Percentiles rank a stretch among this genome's conserved stretches.
phyloP scores from a whole-genome alignment of 2,113 vertebrate species.

The Mormyrus iriodes region DNA sequence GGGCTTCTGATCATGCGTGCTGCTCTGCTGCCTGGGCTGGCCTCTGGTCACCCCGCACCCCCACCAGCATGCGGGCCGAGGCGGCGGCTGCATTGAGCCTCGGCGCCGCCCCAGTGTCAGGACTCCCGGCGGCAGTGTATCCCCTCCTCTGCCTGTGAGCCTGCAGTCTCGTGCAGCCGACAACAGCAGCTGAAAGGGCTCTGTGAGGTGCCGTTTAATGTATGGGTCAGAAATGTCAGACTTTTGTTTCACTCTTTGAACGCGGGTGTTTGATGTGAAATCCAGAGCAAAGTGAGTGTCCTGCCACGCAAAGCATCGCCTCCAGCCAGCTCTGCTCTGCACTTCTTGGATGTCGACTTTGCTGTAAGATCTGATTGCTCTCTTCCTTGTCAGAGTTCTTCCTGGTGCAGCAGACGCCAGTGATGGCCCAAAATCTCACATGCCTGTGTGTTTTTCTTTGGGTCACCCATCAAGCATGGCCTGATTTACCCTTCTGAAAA shows the following conservation, averaged over 20 bases:
- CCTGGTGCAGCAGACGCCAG: not conserved
- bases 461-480: not conserved
- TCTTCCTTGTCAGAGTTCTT: not conserved
- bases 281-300: not conserved
- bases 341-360: not conserved
- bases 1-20: not conserved
- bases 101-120: slow-evolving; percentile 15
- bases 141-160: slow-evolving; percentile 21
- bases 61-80: not conserved
- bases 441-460: not conserved
- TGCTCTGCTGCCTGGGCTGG: not conserved
- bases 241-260: slow-evolving; percentile 8
- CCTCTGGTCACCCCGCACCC: not conserved
- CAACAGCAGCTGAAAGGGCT: slow-evolving; percentile 20
- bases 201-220: slow-evolving; percentile 19
- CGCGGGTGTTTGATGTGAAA: not conserved
- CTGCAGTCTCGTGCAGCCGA: slow-evolving; percentile 23
- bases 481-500: not conserved
- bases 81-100: not conserved
- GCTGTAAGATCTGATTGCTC: not conserved
- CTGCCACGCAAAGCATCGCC: not conserved
- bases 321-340: not conserved
- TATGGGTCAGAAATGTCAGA: slow-evolving; percentile 5
- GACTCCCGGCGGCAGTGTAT: slow-evolving; percentile 24
- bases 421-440: not conserved